Conservation (phyloP, 2,888 invertebrate genomes). For the Epirrhoe tristata region DNA sequence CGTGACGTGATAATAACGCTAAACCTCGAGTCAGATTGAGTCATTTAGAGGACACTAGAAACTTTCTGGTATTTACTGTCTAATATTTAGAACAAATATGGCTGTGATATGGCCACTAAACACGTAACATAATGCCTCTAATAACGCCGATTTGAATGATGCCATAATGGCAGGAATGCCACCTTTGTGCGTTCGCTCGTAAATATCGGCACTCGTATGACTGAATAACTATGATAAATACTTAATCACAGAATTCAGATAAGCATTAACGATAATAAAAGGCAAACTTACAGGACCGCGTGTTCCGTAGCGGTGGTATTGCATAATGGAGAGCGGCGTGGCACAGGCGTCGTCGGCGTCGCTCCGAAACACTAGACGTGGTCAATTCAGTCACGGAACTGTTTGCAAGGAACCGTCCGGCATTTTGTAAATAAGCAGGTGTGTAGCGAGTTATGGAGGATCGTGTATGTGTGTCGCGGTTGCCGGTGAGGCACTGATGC, state of each 20-base stretch:
- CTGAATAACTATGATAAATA: conserved; percentile 13
- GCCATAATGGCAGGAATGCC: conserved; percentile 21
- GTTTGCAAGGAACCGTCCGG: conserved; percentile 32
- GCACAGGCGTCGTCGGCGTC: conserved; percentile 51
- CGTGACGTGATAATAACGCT: conserved; percentile 52
- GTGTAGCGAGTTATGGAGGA: conserved; percentile 53
- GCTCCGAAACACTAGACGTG: conserved; percentile 57
- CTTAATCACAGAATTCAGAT: conserved; percentile 22
- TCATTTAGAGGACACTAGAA: conserved; percentile 64
- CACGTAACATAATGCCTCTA: conserved; percentile 51
- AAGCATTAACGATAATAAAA: conserved; percentile 35
- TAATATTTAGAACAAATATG: conserved; percentile 71
- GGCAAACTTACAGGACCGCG: conserved; percentile 65
- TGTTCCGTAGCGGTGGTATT: conserved; percentile 60
- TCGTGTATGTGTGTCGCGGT: conserved; percentile 69
- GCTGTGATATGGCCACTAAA: conserved; percentile 65
- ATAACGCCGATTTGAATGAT: conserved; percentile 23
- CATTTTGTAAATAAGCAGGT: conserved; percentile 56
- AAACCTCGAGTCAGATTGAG: conserved; percentile 55
- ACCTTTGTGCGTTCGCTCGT: conserved; percentile 14
- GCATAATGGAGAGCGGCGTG: conserved; percentile 68
- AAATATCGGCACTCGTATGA: conserved; percentile 7
- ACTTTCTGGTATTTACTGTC: conserved; percentile 57
- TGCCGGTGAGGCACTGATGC: conserved; percentile 78
- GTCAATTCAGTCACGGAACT: conserved; percentile 45